Base-by-base conservation (phyloP, 2,888 invertebrate species). In the Cheilosia vulpina region DNA sequence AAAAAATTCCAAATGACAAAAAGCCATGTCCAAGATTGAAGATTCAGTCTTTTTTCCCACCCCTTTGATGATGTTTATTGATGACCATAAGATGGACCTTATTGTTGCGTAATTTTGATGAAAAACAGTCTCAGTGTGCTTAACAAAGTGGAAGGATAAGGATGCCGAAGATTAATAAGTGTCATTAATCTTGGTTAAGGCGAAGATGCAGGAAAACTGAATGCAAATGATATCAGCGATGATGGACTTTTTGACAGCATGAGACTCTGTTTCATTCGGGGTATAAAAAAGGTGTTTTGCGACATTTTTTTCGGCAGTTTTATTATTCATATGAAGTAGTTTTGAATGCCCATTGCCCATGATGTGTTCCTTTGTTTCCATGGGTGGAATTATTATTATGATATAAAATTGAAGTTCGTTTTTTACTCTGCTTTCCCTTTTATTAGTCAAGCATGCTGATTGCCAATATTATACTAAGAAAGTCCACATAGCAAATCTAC, bases 51-150 rank as follows among this genome's bases (percentile, higher is more conserved):
- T 38, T 38, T 38, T 38, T 38, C 13, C 60, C 65, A 72, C 78
- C 82, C 83, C 78, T 72, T 73, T 68, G 71, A 77, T 84, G 78
- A 83, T 84, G 79, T 69, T 75, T 84, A 80, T 75, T 84, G 84
- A 84, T 84, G 84, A 80, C 84, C 80, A 73, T 45, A 43, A 53
- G 69, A 75, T 80, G 80, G 80, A 81, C 76, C 76, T 43, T 75
- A 68, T 65, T 79, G 69, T 69, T 78, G 79, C 80, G 80, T 71
- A 75, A 58, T 84, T 73, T 77, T 79, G 63, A 79, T 69, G 53
- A 27, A 69, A 82, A 65, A 19, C 41, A 27, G 17, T 73, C 63
- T 62, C 7, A 3, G 24, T 65, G 24, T 65, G 73, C 31, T 60
- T 55, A 75, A 55, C 80, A 80, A 84, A 80, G 84, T 80, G 84